Evolutionary conservation across 2,888 invertebrate species (phyloP), one percentile per base, ranked within the genome.

Genomic region (Thalpophila matura): DNA sequence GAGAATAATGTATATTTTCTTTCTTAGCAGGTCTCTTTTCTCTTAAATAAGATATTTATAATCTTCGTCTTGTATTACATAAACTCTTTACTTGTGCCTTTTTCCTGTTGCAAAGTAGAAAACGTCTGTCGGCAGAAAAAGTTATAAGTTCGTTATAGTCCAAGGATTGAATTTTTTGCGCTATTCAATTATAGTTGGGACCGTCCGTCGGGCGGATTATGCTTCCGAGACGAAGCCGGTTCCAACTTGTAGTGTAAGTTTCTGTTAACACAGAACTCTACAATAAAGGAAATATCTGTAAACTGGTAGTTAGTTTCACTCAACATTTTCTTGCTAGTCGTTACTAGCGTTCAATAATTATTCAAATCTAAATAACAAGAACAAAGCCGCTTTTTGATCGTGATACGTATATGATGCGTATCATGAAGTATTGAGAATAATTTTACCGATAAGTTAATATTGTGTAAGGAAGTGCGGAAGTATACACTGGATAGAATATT

Each of bases 111-210:
- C 5, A 31, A 61, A 18, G 18, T 18, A 18, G 29, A 46, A 2
- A 65, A 53, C 33, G 18, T 37, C 7, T 12, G 35, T 16, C 4
- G 26, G 26, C 7, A 33, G 22, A 22, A 22, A n/a, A 40, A 42
- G 14, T 35, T 59, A 37, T 61, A 55, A 56, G n/a, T 51, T 56
- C 42, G 31, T 67, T 56, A 42, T 14, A 29, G 22, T 42, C 26
- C 29, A 51, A 18, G 51, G 46, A 37, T 46, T 6, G 1, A 20
- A 3, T 42, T 37, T 53, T 33, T 67, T 67, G 12, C 7, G 10
- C 26, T 31, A 29, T 54, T 33, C 4, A 10, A 26, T 53, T 33
- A 27, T 18, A 33, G n/a, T 38, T 18, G 6, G 9, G 40, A 0
- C 1, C n/a, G 16, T 53, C 9, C 22, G 27, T 35, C 33, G n/a